These are phyloP conservation scores for Hipparchia sbordonii DNA, from an alignment of 2,888 invertebrate genomes.

Conservation along the genomic window DNA sequence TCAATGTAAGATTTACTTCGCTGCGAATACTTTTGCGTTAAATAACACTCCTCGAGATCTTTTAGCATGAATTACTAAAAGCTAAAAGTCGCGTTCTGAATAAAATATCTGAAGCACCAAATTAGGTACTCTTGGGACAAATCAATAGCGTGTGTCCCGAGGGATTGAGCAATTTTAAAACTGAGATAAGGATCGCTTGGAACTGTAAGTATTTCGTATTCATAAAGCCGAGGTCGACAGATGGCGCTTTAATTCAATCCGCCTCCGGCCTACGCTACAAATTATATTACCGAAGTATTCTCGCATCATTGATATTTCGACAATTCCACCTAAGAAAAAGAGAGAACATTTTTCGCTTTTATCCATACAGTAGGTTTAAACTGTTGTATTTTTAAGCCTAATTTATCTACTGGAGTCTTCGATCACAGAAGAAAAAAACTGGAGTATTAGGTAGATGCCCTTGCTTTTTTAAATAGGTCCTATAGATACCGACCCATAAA, in stretches of 20 bases:
- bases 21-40: background rate
- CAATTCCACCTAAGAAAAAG: slow-evolving; percentile 66
- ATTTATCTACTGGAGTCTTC: too few species aligned
- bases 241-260: slow-evolving; percentile 81
- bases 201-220: slow-evolving; percentile 78
- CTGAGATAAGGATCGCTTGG: slow-evolving; percentile 79
- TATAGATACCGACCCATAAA: too few species aligned
- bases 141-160: slow-evolving; percentile 72
- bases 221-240: slow-evolving; percentile 79
- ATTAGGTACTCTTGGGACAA: slow-evolving; percentile 74
- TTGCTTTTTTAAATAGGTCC: too few species aligned
- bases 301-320: slow-evolving; percentile 83
- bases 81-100: slow-evolving; percentile 62
- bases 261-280: slow-evolving; percentile 79
- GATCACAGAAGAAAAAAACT: too few species aligned
- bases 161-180: slow-evolving; percentile 81
- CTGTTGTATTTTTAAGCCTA: too few species aligned
- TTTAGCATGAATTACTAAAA: slow-evolving; percentile 41
- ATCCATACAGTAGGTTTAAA: background rate
- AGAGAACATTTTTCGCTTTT: slow-evolving; percentile 40
- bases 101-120: slow-evolving; percentile 72
- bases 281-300: slow-evolving; percentile 80
- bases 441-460: too few species aligned
- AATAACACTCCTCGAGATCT: background rate
- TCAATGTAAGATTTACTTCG: background rate